Evolutionary conservation across 2,888 invertebrate genomes (phyloP).

Genomic region (Boloria euphrosyne): DNA sequence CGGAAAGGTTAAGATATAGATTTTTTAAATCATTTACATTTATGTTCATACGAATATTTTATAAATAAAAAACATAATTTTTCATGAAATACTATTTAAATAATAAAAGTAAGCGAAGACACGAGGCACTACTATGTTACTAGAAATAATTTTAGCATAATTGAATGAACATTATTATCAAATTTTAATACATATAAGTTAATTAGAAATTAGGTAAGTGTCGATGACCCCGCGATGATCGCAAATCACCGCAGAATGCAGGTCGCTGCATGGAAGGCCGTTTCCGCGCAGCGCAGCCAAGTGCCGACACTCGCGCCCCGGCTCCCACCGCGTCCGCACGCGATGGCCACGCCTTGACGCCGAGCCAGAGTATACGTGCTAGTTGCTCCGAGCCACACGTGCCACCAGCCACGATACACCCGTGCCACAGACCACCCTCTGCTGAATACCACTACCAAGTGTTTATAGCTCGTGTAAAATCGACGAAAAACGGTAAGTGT

Average conservation of each 20-base stretch:
- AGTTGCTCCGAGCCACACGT: slow-evolving; percentile 41
- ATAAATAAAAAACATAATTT: too few relatives aligned
- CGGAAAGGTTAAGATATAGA: too few relatives aligned
- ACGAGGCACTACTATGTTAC: too few relatives aligned
- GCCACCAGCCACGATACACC: slow-evolving; percentile 12
- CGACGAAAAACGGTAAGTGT: neutral
- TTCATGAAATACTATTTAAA: too few relatives aligned
- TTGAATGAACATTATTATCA: neutral
- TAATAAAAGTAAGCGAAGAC: too few relatives aligned
- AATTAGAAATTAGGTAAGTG: slow-evolving; percentile 43
- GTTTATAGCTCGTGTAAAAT: neutral
- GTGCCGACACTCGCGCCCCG: slow-evolving; percentile 63
- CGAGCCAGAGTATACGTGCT: slow-evolving; percentile 45
- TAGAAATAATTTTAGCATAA: too few relatives aligned
- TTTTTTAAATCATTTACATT: too few relatives aligned
- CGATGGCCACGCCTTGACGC: slow-evolving; percentile 52
- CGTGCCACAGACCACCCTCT: slow-evolving; percentile 1
- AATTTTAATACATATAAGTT: slow-evolving; percentile 12
- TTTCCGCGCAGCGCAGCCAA: slow-evolving; percentile 41
- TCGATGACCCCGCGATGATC: slow-evolving; percentile 46
- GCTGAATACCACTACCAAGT: neutral
- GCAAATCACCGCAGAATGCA: slow-evolving; percentile 50
- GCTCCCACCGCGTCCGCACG: slow-evolving; percentile 65
- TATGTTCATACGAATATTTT: too few relatives aligned
- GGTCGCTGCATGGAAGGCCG: slow-evolving; percentile 47